Base-by-base conservation (phyloP, 2,797 vertebrate species). In the Merluccius polli region DNA sequence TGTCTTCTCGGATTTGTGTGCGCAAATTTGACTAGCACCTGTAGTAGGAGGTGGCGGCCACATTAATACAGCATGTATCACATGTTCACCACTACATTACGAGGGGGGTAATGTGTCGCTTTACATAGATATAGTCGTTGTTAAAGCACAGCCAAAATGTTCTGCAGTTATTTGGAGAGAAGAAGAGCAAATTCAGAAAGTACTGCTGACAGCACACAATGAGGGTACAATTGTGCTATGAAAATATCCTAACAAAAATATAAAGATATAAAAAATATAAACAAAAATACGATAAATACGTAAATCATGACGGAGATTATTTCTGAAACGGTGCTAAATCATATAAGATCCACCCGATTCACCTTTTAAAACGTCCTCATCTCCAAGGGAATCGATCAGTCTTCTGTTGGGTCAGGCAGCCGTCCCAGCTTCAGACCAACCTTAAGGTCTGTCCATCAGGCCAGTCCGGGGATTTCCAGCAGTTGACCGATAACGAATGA, bases 401-500 rank as follows among this genome's bases (percentile, higher is more conserved):
- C 74, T 33, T 70, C 30, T 71, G 30, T 44, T 59, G 33, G 29
- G 73, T 75, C 48, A 69, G 82, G 41, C 41, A 0, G 27, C 29
- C 65, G 27, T 30, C 29, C 11, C 73, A 41, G 78, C 31, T 29
- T 70, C 79, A 83, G 85, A 83, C 24, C 36, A 86, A 78, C 79
- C 59, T 77, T 38, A 7, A 79, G 63, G 82, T 73, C 87, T 73
- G 88, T 87, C 90, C 82, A 86, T 89, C 89, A 87, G 83, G 87
- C 70, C 76, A 86, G 81, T 75, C 84, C 83, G 5, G 80, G 75
- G 78, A 87, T 87, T 77, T 83, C 82, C 85, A 67, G 81, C 85
- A 75, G 82, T 85, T 73, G 78, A 84, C 85, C 85, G 83, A 87
- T 91, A 91, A 93, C 86, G 81, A 91, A 93, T 84, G 90, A 89